Conservation (phyloP, 2,113 vertebrate species). For the Callipepla squamata region DNA sequence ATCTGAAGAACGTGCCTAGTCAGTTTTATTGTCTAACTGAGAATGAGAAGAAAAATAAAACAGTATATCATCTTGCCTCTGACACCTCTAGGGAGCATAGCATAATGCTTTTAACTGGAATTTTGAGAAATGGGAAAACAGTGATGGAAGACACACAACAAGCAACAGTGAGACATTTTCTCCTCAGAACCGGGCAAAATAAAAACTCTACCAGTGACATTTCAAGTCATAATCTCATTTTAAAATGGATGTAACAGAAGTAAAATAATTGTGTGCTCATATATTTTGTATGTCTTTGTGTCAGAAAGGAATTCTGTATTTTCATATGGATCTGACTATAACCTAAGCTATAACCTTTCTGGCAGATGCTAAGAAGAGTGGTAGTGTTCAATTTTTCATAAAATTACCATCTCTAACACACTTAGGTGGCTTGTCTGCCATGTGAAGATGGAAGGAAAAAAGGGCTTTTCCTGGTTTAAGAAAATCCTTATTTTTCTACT, state of each 20-base stretch:
- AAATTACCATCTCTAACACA: neutral
- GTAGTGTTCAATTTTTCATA: neutral
- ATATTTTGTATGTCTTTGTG: neutral
- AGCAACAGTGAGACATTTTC: neutral
- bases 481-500: neutral
- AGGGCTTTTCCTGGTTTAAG: neutral
- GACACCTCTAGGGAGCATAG: neutral
- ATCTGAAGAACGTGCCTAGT: slow-evolving; percentile 9
- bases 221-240: neutral
- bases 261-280: neutral
- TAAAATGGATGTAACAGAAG: neutral
- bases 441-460: neutral
- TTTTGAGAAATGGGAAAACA: neutral
- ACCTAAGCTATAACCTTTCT: neutral
- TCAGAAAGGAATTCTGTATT: neutral
- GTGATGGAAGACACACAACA: neutral
- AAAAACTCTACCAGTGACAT: neutral
- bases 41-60: slow-evolving; percentile 8
- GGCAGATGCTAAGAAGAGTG: neutral
- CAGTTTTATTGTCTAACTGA: slow-evolving; percentile 2
- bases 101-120: neutral
- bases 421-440: neutral
- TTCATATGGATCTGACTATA: neutral
- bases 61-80: neutral
- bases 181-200: neutral